Percentiles rank a stretch among this genome's conserved stretches.
Evolutionary conservation across 23 tunicate genomes (phyloP).

Genomic region (Botrylloides violaceus): DNA sequence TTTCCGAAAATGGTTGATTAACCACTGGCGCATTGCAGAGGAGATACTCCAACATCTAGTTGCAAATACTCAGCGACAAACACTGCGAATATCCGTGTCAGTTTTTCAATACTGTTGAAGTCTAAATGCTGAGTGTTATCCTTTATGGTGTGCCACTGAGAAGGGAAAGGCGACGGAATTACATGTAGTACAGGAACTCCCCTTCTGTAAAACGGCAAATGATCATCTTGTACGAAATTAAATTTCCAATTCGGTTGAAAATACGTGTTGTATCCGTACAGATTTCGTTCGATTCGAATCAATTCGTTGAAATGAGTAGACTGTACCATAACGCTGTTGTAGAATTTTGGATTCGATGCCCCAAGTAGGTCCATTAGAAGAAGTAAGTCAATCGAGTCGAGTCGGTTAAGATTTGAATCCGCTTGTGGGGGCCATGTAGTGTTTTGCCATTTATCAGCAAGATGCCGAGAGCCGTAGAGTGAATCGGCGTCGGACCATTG

Average conservation of each 20-base stretch:
- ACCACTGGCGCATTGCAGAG: neutral
- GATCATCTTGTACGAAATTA: conserved; percentile 42
- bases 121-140: conserved; percentile 42
- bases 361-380: conserved; percentile 10
- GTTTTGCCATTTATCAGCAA: conserved; percentile 69
- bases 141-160: conserved; percentile 57
- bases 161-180: conserved; percentile 66
- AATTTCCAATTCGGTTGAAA: neutral
- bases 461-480: conserved; percentile 75
- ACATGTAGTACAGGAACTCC: conserved; percentile 63
- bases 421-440: neutral
- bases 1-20: neutral
- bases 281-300: conserved; percentile 2
- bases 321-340: conserved; percentile 8
- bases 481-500: conserved; percentile 67
- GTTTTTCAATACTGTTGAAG: conserved; percentile 2
- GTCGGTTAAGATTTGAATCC: neutral
- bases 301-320: conserved; percentile 7
- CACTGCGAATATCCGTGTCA: conserved; percentile 31
- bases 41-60: neutral
- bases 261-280: conserved; percentile 11
- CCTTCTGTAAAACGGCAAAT: conserved; percentile 39
- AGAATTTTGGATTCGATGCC: conserved; percentile 14
- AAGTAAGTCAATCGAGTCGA: conserved; percentile 14
- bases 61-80: conserved; percentile 77